phyloP scores from a whole-genome alignment of 2,888 invertebrate species.

The Choristoneura rosaceana region DNA sequence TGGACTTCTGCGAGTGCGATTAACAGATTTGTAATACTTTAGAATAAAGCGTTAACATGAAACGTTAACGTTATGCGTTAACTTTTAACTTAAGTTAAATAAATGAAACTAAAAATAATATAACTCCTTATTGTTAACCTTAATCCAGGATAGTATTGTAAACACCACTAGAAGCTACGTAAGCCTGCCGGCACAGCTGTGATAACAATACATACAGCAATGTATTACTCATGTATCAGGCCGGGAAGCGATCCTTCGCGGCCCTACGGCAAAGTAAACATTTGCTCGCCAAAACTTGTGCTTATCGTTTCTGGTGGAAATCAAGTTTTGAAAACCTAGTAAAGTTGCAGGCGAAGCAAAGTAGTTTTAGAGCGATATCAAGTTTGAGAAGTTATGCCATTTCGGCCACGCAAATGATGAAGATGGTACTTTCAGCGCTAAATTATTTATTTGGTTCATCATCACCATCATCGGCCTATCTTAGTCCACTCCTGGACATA shows the following conservation, averaged over 20 bases:
- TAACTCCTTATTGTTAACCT: too few relatives aligned
- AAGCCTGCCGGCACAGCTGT: background rate
- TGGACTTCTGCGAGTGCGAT: too few relatives aligned
- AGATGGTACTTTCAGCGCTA: too few relatives aligned
- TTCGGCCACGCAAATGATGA: too few relatives aligned
- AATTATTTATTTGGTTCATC: too few relatives aligned
- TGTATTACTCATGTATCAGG: conserved; percentile 4
- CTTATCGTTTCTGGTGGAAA: background rate
- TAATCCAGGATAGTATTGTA: background rate
- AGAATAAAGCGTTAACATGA: too few relatives aligned
- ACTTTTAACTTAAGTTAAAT: too few relatives aligned
- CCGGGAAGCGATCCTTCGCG: background rate
- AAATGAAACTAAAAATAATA: too few relatives aligned
- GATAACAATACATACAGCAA: conserved; percentile 15
- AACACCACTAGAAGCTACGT: background rate
- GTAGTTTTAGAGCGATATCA: background rate
- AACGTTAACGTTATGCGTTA: too few relatives aligned
- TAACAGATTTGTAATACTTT: too few relatives aligned
- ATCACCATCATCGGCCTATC: too few relatives aligned
- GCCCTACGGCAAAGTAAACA: background rate
- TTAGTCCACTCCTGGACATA: too few relatives aligned
- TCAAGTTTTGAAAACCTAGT: background rate
- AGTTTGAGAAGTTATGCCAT: background rate
- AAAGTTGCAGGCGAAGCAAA: background rate
- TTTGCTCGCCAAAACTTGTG: background rate